A percentile compares a stretch with the other conserved stretches of the same genome.
Evolutionary conservation across 2,888 invertebrate species (phyloP).

Genomic region (Cryptocephalus moraei): DNA sequence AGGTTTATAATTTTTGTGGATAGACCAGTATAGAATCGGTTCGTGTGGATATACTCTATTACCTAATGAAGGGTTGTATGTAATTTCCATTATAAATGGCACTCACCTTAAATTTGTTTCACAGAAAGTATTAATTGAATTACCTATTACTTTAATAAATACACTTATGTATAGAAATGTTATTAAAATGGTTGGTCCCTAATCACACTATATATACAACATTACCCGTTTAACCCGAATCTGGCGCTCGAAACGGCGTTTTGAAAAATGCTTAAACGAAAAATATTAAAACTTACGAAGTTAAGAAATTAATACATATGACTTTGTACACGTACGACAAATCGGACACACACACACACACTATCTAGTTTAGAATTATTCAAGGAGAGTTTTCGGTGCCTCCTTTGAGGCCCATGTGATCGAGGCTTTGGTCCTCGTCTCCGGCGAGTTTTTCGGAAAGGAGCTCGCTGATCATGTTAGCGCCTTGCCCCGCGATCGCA

Average conservation of each 20-base stretch:
- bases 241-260: slow-evolving; percentile 19
- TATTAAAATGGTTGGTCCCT: slow-evolving; percentile 32
- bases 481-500: slow-evolving; percentile 37
- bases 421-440: slow-evolving; percentile 30
- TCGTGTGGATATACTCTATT: no score
- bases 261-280: neutral
- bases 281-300: neutral
- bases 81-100: no score
- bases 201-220: slow-evolving; percentile 37
- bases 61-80: no score
- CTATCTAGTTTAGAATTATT: slow-evolving; percentile 7
- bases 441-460: slow-evolving; percentile 32
- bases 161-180: slow-evolving; percentile 1
- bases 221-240: slow-evolving; percentile 39
- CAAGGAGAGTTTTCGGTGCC: slow-evolving; percentile 11
- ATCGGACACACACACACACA: slow-evolving; percentile 4
- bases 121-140: no score
- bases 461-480: slow-evolving; percentile 36
- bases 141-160: no score
- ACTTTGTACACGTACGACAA: neutral
- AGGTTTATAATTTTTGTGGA: no score
- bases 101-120: no score
- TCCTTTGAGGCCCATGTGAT: slow-evolving; percentile 24
- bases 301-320: neutral
- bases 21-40: no score